Percentiles rank a stretch among this genome's conserved stretches.
phyloP scores from a whole-genome alignment of 2,113 vertebrate species.

The Pachypanchax playfairii region DNA sequence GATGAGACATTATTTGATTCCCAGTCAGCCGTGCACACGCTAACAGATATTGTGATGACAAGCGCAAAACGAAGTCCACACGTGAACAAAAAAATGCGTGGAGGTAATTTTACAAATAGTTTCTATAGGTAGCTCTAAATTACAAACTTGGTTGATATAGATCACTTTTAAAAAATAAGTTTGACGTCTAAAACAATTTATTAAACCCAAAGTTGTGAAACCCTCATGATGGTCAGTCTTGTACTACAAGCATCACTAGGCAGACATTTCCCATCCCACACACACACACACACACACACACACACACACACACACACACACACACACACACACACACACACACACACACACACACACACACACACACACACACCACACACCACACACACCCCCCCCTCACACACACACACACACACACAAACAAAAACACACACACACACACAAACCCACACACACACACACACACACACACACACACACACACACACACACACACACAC shows the following conservation, averaged over 20 bases:
- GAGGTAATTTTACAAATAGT: background rate
- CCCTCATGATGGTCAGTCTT: conserved; percentile 1
- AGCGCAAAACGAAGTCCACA: background rate
- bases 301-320: too few relatives aligned
- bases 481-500: conserved; percentile 21
- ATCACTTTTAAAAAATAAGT: too few relatives aligned
- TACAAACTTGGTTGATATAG: too few relatives aligned
- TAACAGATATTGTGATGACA: background rate
- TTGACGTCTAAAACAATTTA: too few relatives aligned
- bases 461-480: too few relatives aligned
- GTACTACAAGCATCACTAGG: conserved; percentile 38
- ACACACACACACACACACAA: too few relatives aligned
- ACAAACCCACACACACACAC: too few relatives aligned
- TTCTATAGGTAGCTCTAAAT: too few relatives aligned
- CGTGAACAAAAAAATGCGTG: background rate
- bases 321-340: too few relatives aligned
- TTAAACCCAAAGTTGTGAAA: background rate
- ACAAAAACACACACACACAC: too few relatives aligned
- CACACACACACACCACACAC: conserved; percentile 35
- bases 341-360: conserved; percentile 2
- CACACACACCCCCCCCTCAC: conserved; percentile 41
- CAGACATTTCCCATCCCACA: conserved; percentile 38
- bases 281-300: conserved; percentile 2
- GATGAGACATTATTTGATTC: too few relatives aligned
- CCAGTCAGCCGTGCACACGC: too few relatives aligned